Evolutionary conservation across 2,113 vertebrate genomes (phyloP).

Genomic region (Rhinogobius similis): DNA sequence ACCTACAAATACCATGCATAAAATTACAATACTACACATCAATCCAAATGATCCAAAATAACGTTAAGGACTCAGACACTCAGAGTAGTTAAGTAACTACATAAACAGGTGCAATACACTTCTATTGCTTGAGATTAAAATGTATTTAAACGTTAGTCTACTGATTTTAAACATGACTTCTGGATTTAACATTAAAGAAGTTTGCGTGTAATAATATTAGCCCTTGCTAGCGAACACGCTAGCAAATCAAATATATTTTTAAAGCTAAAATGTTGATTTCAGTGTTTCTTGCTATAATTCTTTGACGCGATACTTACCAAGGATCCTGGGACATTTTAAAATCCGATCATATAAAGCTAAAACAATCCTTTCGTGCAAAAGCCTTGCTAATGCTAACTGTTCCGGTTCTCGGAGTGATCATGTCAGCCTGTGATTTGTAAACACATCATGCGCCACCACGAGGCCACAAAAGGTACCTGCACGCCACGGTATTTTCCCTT

Average conservation of each 20-base stretch:
- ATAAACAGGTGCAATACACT: not conserved
- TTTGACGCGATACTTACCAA: constrained; percentile 62
- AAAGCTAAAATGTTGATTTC: not conserved
- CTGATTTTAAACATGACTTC: not conserved
- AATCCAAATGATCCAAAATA: too few species aligned
- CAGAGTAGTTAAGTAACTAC: too few species aligned
- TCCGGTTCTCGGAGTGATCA: too few species aligned
- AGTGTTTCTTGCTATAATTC: not conserved
- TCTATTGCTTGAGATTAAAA: not conserved
- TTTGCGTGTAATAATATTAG: not conserved
- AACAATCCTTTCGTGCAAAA: not conserved
- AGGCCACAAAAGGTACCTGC: too few species aligned
- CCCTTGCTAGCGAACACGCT: not conserved
- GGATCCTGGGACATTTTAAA: constrained; percentile 75
- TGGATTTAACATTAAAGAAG: not conserved
- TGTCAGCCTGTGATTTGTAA: too few species aligned
- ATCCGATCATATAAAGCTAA: not conserved
- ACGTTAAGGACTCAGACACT: too few species aligned
- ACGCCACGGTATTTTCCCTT: too few species aligned
- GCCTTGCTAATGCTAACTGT: too few species aligned
- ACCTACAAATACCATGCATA: constrained; percentile 69
- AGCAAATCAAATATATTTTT: not conserved
- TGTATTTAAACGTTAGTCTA: not conserved
- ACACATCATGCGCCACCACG: too few species aligned
- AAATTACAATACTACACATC: too few species aligned